A percentile compares a stretch with the other conserved stretches of the same genome.
phyloP scores from a whole-genome alignment of 2,888 invertebrate species.

The Smittia sp. region DNA sequence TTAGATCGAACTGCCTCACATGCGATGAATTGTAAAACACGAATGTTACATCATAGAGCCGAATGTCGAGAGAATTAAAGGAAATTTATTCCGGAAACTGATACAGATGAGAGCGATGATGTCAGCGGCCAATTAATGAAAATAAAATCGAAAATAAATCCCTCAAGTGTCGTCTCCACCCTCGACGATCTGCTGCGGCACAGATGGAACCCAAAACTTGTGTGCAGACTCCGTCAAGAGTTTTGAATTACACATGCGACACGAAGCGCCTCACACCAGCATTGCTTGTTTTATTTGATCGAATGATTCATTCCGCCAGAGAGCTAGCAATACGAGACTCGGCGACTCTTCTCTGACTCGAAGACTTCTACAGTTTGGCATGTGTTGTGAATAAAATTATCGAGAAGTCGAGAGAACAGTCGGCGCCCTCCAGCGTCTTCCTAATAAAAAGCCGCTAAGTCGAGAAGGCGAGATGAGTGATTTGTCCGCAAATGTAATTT shows the following conservation, averaged over 20 bases:
- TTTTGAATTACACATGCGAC: conserved; percentile 36
- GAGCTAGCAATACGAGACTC: conserved; percentile 13
- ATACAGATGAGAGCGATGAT: conserved; percentile 14
- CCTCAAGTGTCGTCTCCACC: conserved; percentile 16
- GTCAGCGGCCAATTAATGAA: conserved; percentile 38
- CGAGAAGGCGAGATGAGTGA: no score
- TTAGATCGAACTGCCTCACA: no score
- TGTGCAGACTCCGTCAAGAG: background rate
- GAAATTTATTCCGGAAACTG: conserved; percentile 10
- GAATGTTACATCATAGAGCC: no score
- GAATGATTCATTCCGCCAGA: conserved; percentile 18
- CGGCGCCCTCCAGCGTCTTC: no score
- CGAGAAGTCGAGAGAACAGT: no score
- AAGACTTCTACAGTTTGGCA: background rate
- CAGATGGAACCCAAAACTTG: background rate
- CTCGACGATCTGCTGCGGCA: background rate
- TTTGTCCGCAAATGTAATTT: background rate
- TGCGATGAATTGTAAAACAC: no score
- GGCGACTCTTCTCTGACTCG: background rate
- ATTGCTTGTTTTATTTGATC: conserved; percentile 35
- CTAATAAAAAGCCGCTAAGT: no score
- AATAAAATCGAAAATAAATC: conserved; percentile 29
- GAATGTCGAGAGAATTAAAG: no score
- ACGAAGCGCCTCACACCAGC: background rate
- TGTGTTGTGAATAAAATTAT: conserved; percentile 7